These are phyloP conservation scores for Sarcophaga caerulescens DNA, from an alignment of 2,888 invertebrate genomes.

Conservation along the genomic window DNA sequence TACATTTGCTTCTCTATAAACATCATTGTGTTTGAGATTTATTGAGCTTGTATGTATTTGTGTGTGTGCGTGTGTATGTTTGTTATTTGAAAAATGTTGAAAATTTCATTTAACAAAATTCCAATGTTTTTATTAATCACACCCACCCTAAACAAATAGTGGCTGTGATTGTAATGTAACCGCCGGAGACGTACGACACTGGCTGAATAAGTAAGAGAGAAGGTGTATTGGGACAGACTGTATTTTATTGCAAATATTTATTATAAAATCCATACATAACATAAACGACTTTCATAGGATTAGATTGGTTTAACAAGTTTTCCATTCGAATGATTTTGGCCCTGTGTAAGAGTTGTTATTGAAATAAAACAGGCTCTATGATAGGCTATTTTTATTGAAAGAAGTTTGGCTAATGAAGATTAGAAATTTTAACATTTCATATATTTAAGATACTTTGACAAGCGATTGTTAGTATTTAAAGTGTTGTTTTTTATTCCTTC, in stretches of 20 bases:
- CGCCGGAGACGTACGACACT: neutral
- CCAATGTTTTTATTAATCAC: constrained; percentile 16
- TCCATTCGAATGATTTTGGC: constrained; percentile 39
- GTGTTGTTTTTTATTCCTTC: no score
- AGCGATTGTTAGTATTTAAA: no score
- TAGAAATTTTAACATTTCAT: no score
- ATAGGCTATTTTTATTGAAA: no score
- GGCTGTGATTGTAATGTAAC: constrained; percentile 50
- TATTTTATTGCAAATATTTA: constrained; percentile 43
- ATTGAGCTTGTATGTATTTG: neutral
- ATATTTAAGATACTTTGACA: no score
- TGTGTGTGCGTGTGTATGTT: neutral
- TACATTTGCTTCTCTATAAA: neutral
- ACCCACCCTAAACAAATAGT: constrained; percentile 51
- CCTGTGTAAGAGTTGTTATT: constrained; percentile 20
- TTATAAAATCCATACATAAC: constrained; percentile 42
- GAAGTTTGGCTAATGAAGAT: no score
- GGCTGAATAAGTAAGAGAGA: neutral
- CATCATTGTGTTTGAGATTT: neutral
- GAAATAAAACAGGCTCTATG: neutral
- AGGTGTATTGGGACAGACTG: neutral
- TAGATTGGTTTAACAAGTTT: constrained; percentile 44
- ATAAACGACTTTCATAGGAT: constrained; percentile 58
- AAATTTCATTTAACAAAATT: constrained; percentile 53
- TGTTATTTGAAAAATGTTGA: constrained; percentile 1